phyloP scores from a whole-genome alignment of 2,888 invertebrate genomes.

The Agrenia bidenticulata region DNA sequence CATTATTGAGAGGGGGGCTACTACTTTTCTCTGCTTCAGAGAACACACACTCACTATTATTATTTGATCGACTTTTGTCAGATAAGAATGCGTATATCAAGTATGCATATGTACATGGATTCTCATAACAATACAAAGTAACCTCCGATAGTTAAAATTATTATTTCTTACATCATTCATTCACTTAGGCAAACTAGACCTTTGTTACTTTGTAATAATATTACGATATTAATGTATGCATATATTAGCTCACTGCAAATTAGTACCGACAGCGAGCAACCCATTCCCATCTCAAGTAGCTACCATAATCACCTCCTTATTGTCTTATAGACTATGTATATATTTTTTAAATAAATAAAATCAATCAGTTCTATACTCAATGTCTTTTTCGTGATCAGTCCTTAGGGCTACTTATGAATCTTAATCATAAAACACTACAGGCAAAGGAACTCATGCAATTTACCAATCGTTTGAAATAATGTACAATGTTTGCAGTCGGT shows the following conservation, averaged over 20 bases:
- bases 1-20: neutral
- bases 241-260: neutral
- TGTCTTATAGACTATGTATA: no score
- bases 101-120: neutral
- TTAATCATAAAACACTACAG: no score
- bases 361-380: neutral
- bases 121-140: neutral
- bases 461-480: no score
- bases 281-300: no score
- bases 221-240: neutral
- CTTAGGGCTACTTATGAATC: no score
- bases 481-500: no score
- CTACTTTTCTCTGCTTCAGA: neutral
- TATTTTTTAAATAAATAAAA: no score
- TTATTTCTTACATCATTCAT: constrained; percentile 22
- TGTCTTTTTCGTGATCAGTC: neutral
- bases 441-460: no score
- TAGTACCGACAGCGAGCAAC: neutral
- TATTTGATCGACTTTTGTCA: no score
- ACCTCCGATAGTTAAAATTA: neutral
- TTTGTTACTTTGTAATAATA: neutral
- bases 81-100: neutral
- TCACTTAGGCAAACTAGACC: constrained; percentile 3
- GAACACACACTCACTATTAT: neutral
- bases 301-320: no score